Percentiles rank a stretch among this genome's conserved stretches.
phyloP scores from a whole-genome alignment of 2,113 vertebrate species.

The Tetrao urogallus region DNA sequence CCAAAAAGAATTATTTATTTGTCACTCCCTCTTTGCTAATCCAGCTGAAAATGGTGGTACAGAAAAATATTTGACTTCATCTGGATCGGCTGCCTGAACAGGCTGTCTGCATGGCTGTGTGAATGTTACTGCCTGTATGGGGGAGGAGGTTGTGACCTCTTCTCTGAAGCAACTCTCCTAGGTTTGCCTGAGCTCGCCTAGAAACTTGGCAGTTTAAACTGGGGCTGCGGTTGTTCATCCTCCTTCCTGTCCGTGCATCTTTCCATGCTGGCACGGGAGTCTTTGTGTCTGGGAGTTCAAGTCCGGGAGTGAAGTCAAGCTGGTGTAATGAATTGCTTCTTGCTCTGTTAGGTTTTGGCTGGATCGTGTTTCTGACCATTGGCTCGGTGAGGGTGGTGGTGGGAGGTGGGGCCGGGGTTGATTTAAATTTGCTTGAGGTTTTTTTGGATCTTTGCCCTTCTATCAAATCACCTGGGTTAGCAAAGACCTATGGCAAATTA shows the following conservation, averaged over 20 bases:
- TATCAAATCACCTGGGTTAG: neutral
- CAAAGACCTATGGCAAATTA: neutral
- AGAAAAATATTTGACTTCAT: slow-evolving; percentile 7
- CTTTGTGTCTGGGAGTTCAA: neutral
- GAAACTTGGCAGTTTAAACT: neutral
- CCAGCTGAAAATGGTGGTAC: neutral
- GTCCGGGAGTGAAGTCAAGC: neutral
- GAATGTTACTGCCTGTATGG: neutral
- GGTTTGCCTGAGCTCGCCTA: neutral
- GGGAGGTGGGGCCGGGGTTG: neutral
- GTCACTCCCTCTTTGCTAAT: neutral
- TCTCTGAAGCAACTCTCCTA: slow-evolving; percentile 14
- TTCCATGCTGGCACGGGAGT: neutral
- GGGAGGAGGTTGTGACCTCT: neutral
- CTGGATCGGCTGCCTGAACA: neutral
- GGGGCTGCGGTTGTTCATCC: neutral
- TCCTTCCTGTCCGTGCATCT: neutral
- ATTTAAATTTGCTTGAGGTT: neutral
- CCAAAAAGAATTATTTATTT: neutral
- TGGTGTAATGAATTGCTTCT: neutral
- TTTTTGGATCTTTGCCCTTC: neutral
- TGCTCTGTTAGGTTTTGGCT: slow-evolving; percentile 33
- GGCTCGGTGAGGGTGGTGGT: neutral
- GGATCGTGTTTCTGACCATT: neutral
- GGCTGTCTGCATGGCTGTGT: neutral